Evolutionary conservation across 2,797 vertebrate species (phyloP).

Genomic region (Carapus acus): DNA sequence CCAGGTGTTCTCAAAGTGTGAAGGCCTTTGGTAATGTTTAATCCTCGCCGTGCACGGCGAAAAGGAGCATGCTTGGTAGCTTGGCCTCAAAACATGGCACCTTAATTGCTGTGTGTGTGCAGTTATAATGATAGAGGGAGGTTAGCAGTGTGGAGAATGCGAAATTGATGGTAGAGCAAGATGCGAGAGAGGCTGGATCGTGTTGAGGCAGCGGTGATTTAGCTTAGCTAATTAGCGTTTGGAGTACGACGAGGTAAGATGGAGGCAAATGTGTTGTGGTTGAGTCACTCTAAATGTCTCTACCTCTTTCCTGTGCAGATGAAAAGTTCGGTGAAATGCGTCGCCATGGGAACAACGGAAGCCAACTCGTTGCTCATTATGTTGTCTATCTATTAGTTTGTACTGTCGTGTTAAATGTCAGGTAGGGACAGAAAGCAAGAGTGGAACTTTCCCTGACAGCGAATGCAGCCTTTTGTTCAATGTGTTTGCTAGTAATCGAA

Average conservation of each 20-base stretch:
- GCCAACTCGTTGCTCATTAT: constrained; percentile 18
- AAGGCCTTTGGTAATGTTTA: constrained; percentile 37
- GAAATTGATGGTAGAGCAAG: constrained; percentile 49
- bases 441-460: background rate
- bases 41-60: constrained; percentile 35
- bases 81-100: constrained; percentile 51
- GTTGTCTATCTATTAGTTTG: background rate
- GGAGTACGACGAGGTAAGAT: constrained; percentile 48
- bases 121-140: constrained; percentile 39
- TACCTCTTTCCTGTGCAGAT: constrained; percentile 28
- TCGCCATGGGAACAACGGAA: constrained; percentile 25
- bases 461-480: constrained; percentile 4
- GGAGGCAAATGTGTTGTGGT: constrained; percentile 26
- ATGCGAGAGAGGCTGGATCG: constrained; percentile 47
- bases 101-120: constrained; percentile 17
- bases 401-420: background rate
- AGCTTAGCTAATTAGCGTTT: constrained; percentile 64
- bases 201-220: constrained; percentile 42
- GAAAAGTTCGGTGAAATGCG: constrained; percentile 11
- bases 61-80: constrained; percentile 28
- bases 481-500: constrained; percentile 1
- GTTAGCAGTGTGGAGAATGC: constrained; percentile 54
- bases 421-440: background rate
- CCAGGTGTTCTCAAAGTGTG: constrained; percentile 25
- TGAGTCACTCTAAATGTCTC: constrained; percentile 28